Percentiles rank a stretch among this genome's conserved stretches.
phyloP scores from a whole-genome alignment of 37 sponge, comb jelly and placozoan species.

The Oopsacas minuta region DNA sequence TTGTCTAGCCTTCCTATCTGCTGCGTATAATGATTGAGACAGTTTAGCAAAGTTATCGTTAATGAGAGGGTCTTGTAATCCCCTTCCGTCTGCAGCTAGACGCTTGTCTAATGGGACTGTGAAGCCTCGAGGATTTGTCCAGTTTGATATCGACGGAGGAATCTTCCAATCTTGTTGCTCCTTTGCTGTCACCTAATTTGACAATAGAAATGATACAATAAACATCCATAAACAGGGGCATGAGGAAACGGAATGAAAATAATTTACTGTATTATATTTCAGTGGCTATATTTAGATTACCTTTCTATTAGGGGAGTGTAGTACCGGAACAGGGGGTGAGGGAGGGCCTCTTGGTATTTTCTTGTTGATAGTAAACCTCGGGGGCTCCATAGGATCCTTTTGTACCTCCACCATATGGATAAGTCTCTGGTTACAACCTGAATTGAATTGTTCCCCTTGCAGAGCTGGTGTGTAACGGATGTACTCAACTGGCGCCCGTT shows the following conservation, averaged over 20 bases:
- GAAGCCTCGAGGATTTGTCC: constrained; percentile 96
- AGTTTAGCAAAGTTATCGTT: constrained; percentile 99
- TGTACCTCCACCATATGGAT: constrained; percentile 96
- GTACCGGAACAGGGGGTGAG: constrained; percentile 92
- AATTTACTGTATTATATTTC: no score
- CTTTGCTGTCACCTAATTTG: constrained; percentile 79
- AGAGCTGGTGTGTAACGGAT: constrained; percentile 90
- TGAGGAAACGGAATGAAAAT: no score
- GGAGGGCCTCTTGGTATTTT: constrained; percentile 95
- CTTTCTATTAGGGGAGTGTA: constrained; percentile 89
- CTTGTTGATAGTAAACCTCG: constrained; percentile 77
- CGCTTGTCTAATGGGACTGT: constrained; percentile 98
- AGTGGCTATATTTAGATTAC: no score
- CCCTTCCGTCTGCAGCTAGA: constrained; percentile 92
- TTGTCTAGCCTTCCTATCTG: constrained; percentile 93
- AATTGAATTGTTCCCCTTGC: constrained; percentile 76
- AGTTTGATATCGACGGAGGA: constrained; percentile 94
- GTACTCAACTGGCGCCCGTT: constrained; percentile 79
- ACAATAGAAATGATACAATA: no score
- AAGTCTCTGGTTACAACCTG: constrained; percentile 91
- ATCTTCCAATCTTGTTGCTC: constrained; percentile 99
- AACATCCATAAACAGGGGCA: no score
- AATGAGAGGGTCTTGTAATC: constrained; percentile 89
- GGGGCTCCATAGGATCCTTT: constrained; percentile 91
- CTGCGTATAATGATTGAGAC: constrained; percentile 91